Base-by-base conservation (phyloP, 2,113 vertebrate genomes). In the Callorhinus ursinus region DNA sequence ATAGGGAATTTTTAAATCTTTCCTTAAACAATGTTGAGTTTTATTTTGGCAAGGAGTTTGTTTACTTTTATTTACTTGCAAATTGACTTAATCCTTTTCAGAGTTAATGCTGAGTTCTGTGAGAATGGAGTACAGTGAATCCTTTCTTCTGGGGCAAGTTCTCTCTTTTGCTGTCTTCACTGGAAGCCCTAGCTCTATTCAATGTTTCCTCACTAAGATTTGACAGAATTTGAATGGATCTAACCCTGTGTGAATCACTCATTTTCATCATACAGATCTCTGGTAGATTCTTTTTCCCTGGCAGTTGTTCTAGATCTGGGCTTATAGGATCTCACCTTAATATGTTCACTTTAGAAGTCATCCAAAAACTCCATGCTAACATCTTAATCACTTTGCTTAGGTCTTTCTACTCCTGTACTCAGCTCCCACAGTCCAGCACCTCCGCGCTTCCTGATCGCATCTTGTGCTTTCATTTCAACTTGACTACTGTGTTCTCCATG, bases 391-490 rank as follows among this genome's bases (percentile, higher is more conserved):
- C 33, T 51, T 81, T 39, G 42, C 5, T 28, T 46, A 28, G 2
- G 1, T 63, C 12, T 82, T 14, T n/a, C 26, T 39, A 81, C 4
- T 28, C 28, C 12, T 6, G 46, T 9, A 15, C 15, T 42, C 22
- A 16, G 7, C 0, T 31, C 13, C 7, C 57, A 2, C 28, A 18
- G 16, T 69, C 36, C 22, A 69, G 26, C 18, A 1, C 26, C 10
- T 59, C 4, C 22, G 36, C 4, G 12, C 26, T 59, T 46, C 69
- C 36, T 24, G 36, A 42, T 24, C 18, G 15, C 18, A 46, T 21
- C 8, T 31, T 19, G 21, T 51, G 21, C n/a, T 59, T 90, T 49
- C 31, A 12, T 28, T 59, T 51, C 22, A 15, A 19, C 19, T 24
- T 36, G 57, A n/a, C 2, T 26, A 18, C 16, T 63, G 55, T 51